phyloP scores from a whole-genome alignment of 2,797 vertebrate genomes.

The Antennarius maculatus region DNA sequence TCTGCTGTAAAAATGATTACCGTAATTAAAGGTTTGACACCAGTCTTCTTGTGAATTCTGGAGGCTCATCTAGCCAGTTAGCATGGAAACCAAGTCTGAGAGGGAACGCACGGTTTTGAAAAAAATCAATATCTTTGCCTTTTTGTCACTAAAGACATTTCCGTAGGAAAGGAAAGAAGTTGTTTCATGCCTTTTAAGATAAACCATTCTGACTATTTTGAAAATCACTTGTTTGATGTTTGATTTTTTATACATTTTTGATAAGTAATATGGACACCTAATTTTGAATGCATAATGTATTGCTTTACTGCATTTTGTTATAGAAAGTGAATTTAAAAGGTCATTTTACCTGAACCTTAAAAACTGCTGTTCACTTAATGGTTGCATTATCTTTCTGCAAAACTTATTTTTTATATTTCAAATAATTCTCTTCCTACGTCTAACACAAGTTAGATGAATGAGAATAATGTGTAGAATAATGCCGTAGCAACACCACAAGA shows the following conservation, averaged over 20 bases:
- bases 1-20: constrained; percentile 65
- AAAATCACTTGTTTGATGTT: not conserved
- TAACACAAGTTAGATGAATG: no score
- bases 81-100: constrained; percentile 52
- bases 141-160: constrained; percentile 33
- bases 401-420: no score
- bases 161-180: constrained; percentile 9
- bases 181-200: not conserved
- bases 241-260: not conserved
- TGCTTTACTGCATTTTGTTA: no score
- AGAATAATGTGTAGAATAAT: no score
- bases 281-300: no score
- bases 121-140: constrained; percentile 53
- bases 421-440: no score
- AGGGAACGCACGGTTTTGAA: constrained; percentile 12
- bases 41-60: constrained; percentile 68
- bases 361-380: no score
- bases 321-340: no score
- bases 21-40: constrained; percentile 69
- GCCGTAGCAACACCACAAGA: no score
- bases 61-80: constrained; percentile 52
- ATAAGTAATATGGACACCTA: no score
- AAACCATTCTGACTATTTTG: not conserved
- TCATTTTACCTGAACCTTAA: no score
- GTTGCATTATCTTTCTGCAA: no score